These are phyloP conservation scores for Mesocentrotus franciscanus DNA, from an alignment of 53 echinoderm and acorn worm species.

Conservation along the genomic window DNA sequence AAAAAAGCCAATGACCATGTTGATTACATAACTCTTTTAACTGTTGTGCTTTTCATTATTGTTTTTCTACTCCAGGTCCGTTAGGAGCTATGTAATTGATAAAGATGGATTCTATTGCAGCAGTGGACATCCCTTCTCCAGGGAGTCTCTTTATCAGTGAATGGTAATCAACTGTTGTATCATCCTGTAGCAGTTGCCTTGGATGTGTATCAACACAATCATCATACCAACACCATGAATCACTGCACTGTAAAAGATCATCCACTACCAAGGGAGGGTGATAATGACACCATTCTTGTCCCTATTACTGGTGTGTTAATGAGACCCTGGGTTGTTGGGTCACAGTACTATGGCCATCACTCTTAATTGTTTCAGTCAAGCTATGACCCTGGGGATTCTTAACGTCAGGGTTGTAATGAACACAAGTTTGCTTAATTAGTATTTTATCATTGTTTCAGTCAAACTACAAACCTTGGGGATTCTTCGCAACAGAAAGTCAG, in stretches of 20 bases:
- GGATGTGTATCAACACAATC: neutral
- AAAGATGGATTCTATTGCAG: neutral
- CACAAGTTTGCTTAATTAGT: neutral
- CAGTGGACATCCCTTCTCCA: neutral
- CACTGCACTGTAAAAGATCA: neutral
- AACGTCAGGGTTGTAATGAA: neutral
- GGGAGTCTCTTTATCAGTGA: neutral
- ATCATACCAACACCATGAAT: neutral
- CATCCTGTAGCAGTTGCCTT: neutral
- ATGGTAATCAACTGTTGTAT: neutral
- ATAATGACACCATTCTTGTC: conserved; percentile 31
- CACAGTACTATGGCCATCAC: neutral
- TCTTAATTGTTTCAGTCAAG: neutral
- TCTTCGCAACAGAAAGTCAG: neutral
- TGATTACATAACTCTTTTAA: no score
- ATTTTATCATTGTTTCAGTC: conserved; percentile 1
- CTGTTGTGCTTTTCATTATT: neutral
- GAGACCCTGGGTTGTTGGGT: conserved; percentile 5
- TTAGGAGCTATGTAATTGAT: neutral
- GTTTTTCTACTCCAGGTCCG: neutral
- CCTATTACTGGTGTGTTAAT: neutral
- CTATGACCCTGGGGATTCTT: neutral
- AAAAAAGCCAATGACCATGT: no score
- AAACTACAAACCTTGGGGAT: neutral
- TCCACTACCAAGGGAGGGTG: neutral